These are phyloP conservation scores for Chaetogeoica ovagalla DNA, from an alignment of 2,888 invertebrate genomes.

Conservation along the genomic window DNA sequence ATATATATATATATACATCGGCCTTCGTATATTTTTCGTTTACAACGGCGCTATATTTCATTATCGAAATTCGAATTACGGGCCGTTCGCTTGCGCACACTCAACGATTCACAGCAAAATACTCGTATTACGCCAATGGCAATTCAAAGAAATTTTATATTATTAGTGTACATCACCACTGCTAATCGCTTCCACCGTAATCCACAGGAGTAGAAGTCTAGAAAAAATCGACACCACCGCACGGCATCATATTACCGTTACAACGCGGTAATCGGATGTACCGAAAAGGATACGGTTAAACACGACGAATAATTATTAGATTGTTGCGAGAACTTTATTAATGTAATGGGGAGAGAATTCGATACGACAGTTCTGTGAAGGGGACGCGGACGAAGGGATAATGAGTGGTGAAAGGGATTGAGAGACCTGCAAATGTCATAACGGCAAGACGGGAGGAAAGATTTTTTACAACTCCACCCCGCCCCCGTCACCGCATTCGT, in stretches of 20 bases:
- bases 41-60: too few species aligned
- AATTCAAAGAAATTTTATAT: too few species aligned
- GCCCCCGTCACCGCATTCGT: too few species aligned
- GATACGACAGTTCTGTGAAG: slow-evolving; percentile 12
- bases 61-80: too few species aligned
- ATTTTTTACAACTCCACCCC: neutral
- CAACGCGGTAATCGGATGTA: neutral
- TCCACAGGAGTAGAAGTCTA: too few species aligned
- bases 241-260: neutral
- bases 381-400: neutral
- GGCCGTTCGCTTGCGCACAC: too few species aligned
- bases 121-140: too few species aligned
- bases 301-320: slow-evolving; percentile 14
- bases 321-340: slow-evolving; percentile 17
- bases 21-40: too few species aligned
- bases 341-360: slow-evolving; percentile 37
- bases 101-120: too few species aligned
- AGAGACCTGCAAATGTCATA: slow-evolving; percentile 13
- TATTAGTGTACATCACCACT: too few species aligned
- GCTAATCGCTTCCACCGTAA: too few species aligned
- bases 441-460: neutral
- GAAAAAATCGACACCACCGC: neutral
- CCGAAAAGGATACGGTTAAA: neutral
- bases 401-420: neutral
- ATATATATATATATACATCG: too few species aligned